Evolutionary conservation across 2,797 vertebrate species (phyloP), one percentile per base, ranked within the genome.

Genomic region (Bucorvus abyssinicus): DNA sequence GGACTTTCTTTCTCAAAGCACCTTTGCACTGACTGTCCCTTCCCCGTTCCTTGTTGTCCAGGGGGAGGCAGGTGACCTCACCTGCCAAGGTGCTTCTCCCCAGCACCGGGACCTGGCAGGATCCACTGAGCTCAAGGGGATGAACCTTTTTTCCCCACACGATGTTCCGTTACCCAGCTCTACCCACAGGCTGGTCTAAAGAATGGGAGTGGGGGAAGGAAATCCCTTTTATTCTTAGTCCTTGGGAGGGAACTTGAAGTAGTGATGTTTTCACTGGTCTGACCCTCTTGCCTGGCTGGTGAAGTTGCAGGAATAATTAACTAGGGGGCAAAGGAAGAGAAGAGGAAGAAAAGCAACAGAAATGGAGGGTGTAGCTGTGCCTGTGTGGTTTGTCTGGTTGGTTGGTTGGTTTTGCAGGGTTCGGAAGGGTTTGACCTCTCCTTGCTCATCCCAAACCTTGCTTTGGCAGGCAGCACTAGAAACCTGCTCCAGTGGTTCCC

Each of bases 61-160:
- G 38, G 52, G n/a, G 6, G 36, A 57, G 57, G 53, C 12, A 45
- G 19, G n/a, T 22, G 34, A 26, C 60, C 18, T 53, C 6, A 3
- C 20, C 26, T 40, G 52, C n/a, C 16, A 4, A 14, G 7, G 4
- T 13, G 26, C 56, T 77, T 44, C n/a, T 80, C n/a, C 24, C 76
- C 36, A 24, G 19, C 6, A 3, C 42, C 27, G 3, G 45, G 38
- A 13, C 11, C 40, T 26, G 23, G 10, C 23, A 65, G 81, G 4
- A 32, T 4, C 47, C 15, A 2, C 32, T 3, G 52, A 24, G 30
- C 63, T 61, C 34, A 1, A 17, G 17, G 55, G 30, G 0, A 2
- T 42, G 44, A 4, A 73, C 7, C 19, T 7, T 40, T 60, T 57
- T 23, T 19, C 42, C 49, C 23, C 19, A 8, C 3, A 0, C 14